Evolutionary conservation across 2,113 vertebrate species (phyloP), one percentile per base, ranked within the genome.

Genomic region (Pagrus major): DNA sequence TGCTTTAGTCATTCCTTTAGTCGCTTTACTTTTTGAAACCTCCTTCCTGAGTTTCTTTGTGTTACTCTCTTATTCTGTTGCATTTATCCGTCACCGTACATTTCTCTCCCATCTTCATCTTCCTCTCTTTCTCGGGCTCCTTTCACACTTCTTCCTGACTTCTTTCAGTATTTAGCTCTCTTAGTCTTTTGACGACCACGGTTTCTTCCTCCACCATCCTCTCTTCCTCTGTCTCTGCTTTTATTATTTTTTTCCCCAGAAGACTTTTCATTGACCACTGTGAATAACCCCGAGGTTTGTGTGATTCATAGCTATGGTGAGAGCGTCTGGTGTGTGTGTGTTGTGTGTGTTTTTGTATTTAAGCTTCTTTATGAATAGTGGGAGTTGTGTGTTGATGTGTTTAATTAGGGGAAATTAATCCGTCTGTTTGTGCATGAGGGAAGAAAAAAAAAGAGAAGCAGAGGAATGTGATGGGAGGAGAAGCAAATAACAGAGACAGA

Each of bases 371-470:
- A 25, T 59, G 46, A 69, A 59, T 25, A 65, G 1, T 11, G 33
- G 42, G 12, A 64, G 31, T 35, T 58, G 55, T 55, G 52, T 37
- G 68, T 75, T 78, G 39, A 55, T 51, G 47, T 69, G 74, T 79
- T 80, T 81, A 88, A 83, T 81, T 71, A 10, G 6, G 20, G 33
- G 46, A 44, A 71, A 83, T 78, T 8, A 44, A 72, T 65, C 33
- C 41, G n/a, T 42, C 46, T 56, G 9, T 67, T 75, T 61, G 65
- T 76, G 73, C 68, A 41, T 29, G 39, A 71, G 35, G 0, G 37
- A 52, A 33, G 35, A 51, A 80, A 59, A 12, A 75, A 63, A 63
- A 42, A 46, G 59, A 56, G 52, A 27, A 23, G 54, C 42, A 63
- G 52, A 61, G 35, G 10, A 64, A 64, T 37, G 52, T 51, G 47